phyloP scores from a whole-genome alignment of 1,140 invertebrate species.

The Drosophila quadrilineata region DNA sequence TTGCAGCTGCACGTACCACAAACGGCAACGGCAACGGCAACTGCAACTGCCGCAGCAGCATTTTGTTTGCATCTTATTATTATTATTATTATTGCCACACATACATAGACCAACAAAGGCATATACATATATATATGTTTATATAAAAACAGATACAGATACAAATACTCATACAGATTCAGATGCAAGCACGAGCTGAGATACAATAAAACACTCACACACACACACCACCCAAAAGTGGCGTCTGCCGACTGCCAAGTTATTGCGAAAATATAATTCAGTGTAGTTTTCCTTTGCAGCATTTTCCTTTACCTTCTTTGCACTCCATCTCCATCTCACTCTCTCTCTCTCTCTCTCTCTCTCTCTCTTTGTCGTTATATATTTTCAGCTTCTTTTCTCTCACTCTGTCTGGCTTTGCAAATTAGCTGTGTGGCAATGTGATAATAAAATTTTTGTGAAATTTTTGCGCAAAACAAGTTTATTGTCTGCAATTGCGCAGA shows the following conservation, averaged over 20 bases:
- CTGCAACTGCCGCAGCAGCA: slow-evolving; percentile 11
- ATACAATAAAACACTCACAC: slow-evolving; percentile 37
- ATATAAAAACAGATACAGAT: slow-evolving; percentile 28
- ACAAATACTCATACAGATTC: slow-evolving; percentile 26
- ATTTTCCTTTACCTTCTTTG: not conserved
- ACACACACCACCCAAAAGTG: slow-evolving; percentile 3
- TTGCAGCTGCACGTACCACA: slow-evolving; percentile 42
- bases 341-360: not conserved
- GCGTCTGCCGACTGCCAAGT: slow-evolving; percentile 55
- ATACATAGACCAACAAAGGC: no score
- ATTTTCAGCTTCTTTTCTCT: not conserved
- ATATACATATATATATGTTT: no score
- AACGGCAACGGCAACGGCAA: slow-evolving; percentile 1
- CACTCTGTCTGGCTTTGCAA: slow-evolving; percentile 33
- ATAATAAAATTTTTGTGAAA: slow-evolving; percentile 63
- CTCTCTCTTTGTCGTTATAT: no score
- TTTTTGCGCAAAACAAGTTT: slow-evolving; percentile 63
- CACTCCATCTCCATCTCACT: not conserved
- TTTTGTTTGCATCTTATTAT: slow-evolving; percentile 71
- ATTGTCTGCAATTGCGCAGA: slow-evolving; percentile 72
- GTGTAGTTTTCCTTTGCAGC: slow-evolving; percentile 46
- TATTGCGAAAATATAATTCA: slow-evolving; percentile 77
- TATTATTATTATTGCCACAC: slow-evolving; percentile 71
- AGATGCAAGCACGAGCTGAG: slow-evolving; percentile 10
- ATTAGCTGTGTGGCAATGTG: slow-evolving; percentile 72